These are phyloP conservation scores for Andrena praecox DNA, from an alignment of 2,888 invertebrate species.

Conservation along the genomic window DNA sequence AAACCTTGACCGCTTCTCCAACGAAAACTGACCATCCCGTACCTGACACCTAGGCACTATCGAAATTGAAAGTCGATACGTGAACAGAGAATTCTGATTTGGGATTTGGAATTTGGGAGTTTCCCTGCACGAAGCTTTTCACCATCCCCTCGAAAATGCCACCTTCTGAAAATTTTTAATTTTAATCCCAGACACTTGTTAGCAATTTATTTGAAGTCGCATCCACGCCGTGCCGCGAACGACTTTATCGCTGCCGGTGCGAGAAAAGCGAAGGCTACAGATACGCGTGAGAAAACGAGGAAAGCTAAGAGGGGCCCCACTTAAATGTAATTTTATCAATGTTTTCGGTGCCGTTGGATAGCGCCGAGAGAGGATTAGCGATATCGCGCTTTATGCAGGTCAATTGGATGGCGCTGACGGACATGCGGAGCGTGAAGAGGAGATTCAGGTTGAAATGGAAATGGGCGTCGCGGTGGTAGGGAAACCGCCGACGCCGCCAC, in stretches of 20 bases:
- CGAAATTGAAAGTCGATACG: not conserved
- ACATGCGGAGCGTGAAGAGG: constrained; percentile 67
- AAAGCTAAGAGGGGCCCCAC: not conserved
- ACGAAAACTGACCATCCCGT: constrained; percentile 24
- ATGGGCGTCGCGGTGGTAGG: constrained; percentile 62
- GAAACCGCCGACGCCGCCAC: constrained; percentile 65
- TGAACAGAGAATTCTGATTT: not conserved
- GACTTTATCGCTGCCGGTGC: not conserved
- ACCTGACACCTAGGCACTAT: too few species aligned
- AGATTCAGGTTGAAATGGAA: constrained; percentile 72
- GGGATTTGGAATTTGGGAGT: not conserved
- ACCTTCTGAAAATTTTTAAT: too few species aligned
- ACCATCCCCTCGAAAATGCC: too few species aligned
- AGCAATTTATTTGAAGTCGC: too few species aligned
- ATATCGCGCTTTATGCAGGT: constrained; percentile 62
- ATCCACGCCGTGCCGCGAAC: too few species aligned
- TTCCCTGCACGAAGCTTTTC: not conserved
- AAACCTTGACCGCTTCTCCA: constrained; percentile 21
- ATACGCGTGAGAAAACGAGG: too few species aligned
- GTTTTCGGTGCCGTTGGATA: constrained; percentile 28
- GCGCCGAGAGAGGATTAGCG: constrained; percentile 52
- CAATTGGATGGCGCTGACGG: constrained; percentile 63
- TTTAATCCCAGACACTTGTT: too few species aligned
- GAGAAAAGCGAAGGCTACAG: not conserved
- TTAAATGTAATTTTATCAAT: constrained; percentile 12